Evolutionary conservation across 2,888 invertebrate species (phyloP), one percentile per base, ranked within the genome.

Genomic region (Drosophila antonietae): DNA sequence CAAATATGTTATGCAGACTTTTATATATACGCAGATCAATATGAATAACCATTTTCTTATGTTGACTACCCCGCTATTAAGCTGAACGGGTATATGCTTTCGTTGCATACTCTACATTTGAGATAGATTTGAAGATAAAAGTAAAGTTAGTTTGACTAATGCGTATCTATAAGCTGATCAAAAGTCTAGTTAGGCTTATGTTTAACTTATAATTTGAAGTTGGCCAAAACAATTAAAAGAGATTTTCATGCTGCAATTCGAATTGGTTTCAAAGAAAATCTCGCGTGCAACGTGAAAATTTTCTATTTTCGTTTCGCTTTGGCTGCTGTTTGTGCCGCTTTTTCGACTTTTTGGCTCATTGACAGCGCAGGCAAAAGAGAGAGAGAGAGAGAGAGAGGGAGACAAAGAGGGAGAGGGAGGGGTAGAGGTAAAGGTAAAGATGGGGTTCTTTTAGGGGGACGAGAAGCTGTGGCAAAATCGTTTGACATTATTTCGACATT

Each of bases 401-500:
- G 37, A 3, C 10, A 5, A 1, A 37, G 6, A 33, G 18, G 7
- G 1, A 2, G 31, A 2, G 33, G 2, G 20, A 20, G 20, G 2
- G 20, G 20, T 23, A 23, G 23, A 23, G 23, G 4, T 3, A 23
- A 2, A 23, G 28, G 10, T 1, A 10, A 1, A 9, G 7, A 12
- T 44, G 10, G 0, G 35, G 7, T 6, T 1, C 8, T 28, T 46
- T 10, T 5, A n/a, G 47, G 8, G 10, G 33, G 33, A 10, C 35
- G 47, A 10, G 10, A 10, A 10, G n/a, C 5, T 31, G 37, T 28
- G 43, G 18, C 46, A 41, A 64, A 63, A 68, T 41, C 65, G 75
- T 78, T 71, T 88, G 90, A 89, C 89, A 89, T 83, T 89, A 85
- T 89, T 88, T 89, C 78, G 81, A 83, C 86, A 81, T 83, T 81